Evolutionary conservation across 2,797 vertebrate species (phyloP).

Genomic region (Delichon dasypus): DNA sequence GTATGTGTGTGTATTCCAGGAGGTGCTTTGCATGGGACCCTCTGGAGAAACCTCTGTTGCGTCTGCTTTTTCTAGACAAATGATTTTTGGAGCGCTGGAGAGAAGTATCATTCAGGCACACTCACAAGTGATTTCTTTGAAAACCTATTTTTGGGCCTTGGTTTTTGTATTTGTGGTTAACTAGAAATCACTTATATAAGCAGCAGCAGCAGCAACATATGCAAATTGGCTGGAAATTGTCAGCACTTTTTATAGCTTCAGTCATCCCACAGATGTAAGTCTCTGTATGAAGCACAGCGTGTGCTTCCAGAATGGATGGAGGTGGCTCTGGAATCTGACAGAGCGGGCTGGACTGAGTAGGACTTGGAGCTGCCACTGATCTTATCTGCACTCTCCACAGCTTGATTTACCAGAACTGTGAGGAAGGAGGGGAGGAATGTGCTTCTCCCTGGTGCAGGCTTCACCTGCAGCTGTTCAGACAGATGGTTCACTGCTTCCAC

Average conservation of each 20-base stretch:
- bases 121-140: conserved; percentile 18
- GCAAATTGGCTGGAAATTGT: conserved; percentile 59
- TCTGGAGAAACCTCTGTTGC: neutral
- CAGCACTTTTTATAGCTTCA: conserved; percentile 69
- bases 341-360: conserved; percentile 3
- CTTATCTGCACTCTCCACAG: conserved; percentile 1
- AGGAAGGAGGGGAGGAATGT: neutral
- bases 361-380: neutral
- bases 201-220: conserved; percentile 60
- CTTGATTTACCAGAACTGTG: neutral
- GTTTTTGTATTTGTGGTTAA: conserved; percentile 52
- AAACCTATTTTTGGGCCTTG: conserved; percentile 10
- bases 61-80: neutral
- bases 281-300: conserved; percentile 37
- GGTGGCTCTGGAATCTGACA: conserved; percentile 53
- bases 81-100: neutral
- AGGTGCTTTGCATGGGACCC: neutral
- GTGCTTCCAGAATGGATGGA: conserved; percentile 46
- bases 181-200: conserved; percentile 64
- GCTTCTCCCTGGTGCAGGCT: neutral
- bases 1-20: neutral
- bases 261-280: conserved; percentile 57
- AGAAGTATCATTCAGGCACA: conserved; percentile 20
- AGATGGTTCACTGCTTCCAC: neutral
- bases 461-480: neutral